These are phyloP conservation scores for Mycalesis mineus DNA, from an alignment of 2,888 invertebrate genomes.

Conservation along the genomic window DNA sequence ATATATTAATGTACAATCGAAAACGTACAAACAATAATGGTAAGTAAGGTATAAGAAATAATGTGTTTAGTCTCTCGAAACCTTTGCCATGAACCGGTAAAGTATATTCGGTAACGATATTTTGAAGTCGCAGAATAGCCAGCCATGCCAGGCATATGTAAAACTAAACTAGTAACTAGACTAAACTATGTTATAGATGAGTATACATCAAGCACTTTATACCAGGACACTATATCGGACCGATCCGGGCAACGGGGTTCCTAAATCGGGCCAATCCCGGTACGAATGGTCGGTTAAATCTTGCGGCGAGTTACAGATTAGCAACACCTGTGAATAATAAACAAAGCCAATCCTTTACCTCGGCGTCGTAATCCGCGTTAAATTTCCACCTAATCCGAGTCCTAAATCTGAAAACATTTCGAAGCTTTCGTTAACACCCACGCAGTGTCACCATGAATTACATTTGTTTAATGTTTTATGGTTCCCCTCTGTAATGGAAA, in stretches of 20 bases:
- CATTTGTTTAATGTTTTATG: not conserved
- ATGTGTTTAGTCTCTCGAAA: too few species aligned
- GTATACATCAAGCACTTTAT: not conserved
- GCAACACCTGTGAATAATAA: constrained; percentile 3
- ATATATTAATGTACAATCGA: too few species aligned
- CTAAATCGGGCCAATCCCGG: not conserved
- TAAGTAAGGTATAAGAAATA: too few species aligned
- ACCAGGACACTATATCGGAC: not conserved
- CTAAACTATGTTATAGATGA: too few species aligned
- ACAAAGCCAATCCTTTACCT: constrained; percentile 1
- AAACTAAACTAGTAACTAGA: too few species aligned
- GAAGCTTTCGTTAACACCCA: constrained; percentile 1
- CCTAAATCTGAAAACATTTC: constrained; percentile 1
- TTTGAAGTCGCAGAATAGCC: too few species aligned
- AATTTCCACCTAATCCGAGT: not conserved
- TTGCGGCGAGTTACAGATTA: constrained; percentile 3
- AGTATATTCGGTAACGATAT: too few species aligned
- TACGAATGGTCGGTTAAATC: not conserved
- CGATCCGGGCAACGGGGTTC: not conserved
- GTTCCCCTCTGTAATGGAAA: not conserved
- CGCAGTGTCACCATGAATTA: not conserved
- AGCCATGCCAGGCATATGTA: too few species aligned
- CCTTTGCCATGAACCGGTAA: too few species aligned
- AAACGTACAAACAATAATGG: too few species aligned
- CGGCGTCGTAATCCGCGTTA: not conserved